These are phyloP conservation scores for Talpa occidentalis DNA, from an alignment of 2,113 vertebrate genomes.

Conservation along the genomic window DNA sequence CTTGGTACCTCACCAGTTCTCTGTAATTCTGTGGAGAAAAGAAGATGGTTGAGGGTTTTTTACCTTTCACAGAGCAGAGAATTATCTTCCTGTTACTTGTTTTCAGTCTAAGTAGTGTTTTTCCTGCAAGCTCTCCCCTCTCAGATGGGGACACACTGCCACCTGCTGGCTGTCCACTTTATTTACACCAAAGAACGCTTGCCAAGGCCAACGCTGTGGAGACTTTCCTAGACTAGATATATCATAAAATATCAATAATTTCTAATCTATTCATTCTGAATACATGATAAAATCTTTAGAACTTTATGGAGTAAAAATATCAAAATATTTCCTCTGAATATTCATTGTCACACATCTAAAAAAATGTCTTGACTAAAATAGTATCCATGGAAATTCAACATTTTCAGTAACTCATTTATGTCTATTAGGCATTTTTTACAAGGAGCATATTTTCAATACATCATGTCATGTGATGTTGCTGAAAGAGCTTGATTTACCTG, in stretches of 20 bases:
- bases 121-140: fast-evolving
- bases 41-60: neutral
- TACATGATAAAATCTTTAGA: neutral
- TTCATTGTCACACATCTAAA: neutral
- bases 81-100: neutral
- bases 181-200: neutral
- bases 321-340: neutral
- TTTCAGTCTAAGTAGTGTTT: neutral
- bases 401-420: neutral
- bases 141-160: conserved; percentile 58
- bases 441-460: neutral
- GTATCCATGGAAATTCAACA: no score
- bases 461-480: neutral
- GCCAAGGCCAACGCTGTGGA: neutral
- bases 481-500: neutral
- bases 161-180: conserved; percentile 43
- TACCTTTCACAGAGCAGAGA: neutral
- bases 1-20: neutral
- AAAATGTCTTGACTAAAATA: neutral
- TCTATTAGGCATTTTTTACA: neutral
- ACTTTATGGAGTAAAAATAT: neutral
- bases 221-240: neutral
- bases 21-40: neutral
- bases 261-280: neutral
- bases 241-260: neutral